These are phyloP conservation scores for Vanessa atalanta DNA, from an alignment of 1,140 invertebrate genomes.

Conservation along the genomic window DNA sequence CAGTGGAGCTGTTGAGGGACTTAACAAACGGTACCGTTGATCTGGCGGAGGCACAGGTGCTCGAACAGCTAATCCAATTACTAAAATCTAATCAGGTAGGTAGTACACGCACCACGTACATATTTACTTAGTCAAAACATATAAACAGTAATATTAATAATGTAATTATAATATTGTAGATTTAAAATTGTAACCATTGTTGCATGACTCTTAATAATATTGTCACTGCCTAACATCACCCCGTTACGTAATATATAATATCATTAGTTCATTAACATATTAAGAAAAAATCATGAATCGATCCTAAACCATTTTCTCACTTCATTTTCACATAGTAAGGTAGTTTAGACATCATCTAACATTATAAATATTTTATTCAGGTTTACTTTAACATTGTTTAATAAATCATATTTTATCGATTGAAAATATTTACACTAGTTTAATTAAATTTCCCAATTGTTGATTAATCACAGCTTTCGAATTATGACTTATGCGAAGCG, in stretches of 20 bases:
- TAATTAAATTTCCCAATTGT: too few relatives aligned
- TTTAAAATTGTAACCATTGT: not conserved
- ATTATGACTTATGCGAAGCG: too few relatives aligned
- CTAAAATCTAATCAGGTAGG: slow-evolving; percentile 51
- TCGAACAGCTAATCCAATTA: slow-evolving; percentile 52
- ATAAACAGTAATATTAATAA: too few relatives aligned
- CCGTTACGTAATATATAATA: not conserved
- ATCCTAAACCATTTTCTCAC: not conserved
- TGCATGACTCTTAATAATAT: not conserved
- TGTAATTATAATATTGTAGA: not conserved
- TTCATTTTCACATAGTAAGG: not conserved
- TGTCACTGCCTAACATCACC: not conserved
- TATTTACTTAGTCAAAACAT: too few relatives aligned
- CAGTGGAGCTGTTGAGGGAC: slow-evolving; percentile 40
- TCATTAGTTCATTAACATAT: not conserved
- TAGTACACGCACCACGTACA: not conserved
- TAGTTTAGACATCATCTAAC: not conserved
- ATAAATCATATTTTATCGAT: too few relatives aligned
- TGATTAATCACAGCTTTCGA: too few relatives aligned
- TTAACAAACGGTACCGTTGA: slow-evolving; percentile 38
- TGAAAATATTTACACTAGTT: too few relatives aligned
- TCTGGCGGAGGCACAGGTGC: slow-evolving; percentile 47
- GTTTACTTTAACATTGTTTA: too few relatives aligned
- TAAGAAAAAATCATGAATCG: too few relatives aligned
- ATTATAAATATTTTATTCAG: too few relatives aligned